Percentiles rank a stretch among this genome's conserved stretches.
Evolutionary conservation across 2,797 vertebrate species (phyloP).

Genomic region (Platyrinchus mystaceus): DNA sequence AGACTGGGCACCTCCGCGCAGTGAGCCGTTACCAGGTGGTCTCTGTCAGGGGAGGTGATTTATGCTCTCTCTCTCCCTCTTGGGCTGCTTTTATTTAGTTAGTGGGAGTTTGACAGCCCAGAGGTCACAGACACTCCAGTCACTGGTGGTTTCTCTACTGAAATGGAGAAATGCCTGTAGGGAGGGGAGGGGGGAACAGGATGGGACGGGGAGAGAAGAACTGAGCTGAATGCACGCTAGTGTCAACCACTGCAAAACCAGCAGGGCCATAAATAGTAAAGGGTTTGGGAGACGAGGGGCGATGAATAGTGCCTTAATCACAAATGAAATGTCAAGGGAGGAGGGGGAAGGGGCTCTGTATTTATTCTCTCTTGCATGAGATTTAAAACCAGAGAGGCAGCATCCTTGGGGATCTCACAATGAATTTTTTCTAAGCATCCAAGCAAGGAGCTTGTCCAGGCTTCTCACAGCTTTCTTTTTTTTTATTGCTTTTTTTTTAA

Average conservation of each 20-base stretch:
- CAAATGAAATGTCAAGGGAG: conserved; percentile 48
- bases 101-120: conserved; percentile 70
- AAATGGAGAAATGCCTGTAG: conserved; percentile 70
- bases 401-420: not conserved
- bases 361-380: conserved; percentile 9
- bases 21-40: conserved; percentile 72
- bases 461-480: not conserved
- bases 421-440: not conserved
- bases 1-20: conserved; percentile 38
- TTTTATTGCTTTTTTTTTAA: not conserved
- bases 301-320: conserved; percentile 57
- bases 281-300: conserved; percentile 26
- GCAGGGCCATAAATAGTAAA: conserved; percentile 64
- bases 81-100: conserved; percentile 75
- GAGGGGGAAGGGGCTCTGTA: conserved; percentile 40
- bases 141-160: conserved; percentile 71
- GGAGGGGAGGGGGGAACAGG: conserved; percentile 39
- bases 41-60: conserved; percentile 72
- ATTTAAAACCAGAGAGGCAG: conserved; percentile 14
- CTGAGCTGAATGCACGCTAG: conserved; percentile 16
- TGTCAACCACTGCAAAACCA: conserved; percentile 52
- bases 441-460: not conserved
- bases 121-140: conserved; percentile 74
- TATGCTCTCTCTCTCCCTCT: conserved; percentile 66
- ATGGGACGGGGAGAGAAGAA: not conserved